A percentile compares a stretch with the other conserved stretches of the same genome.
Conservation (phyloP, 2,797 vertebrate genomes). For the Urosaurus nigricauda region DNA sequence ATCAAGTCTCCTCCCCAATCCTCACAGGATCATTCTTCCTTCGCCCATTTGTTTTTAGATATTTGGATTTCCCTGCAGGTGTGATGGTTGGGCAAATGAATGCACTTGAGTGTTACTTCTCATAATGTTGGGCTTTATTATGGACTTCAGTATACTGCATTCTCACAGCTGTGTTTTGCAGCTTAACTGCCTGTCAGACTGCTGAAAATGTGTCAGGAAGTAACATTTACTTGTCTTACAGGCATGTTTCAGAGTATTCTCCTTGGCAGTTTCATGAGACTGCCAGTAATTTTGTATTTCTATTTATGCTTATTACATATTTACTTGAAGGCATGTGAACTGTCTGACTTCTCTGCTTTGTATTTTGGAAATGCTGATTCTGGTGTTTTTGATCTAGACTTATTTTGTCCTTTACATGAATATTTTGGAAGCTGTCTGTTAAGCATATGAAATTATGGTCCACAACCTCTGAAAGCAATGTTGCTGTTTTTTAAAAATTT, state of each 20-base stretch:
- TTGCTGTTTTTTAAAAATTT: constrained; percentile 6
- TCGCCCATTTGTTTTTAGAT: not conserved
- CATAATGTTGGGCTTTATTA: not conserved
- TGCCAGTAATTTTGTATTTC: constrained; percentile 37
- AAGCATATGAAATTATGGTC: not conserved
- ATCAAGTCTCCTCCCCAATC: not conserved
- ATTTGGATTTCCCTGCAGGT: not conserved
- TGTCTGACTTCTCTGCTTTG: constrained; percentile 56
- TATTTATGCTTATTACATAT: constrained; percentile 38
- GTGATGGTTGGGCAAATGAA: not conserved
- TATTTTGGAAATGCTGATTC: constrained; percentile 62
- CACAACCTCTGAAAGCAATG: constrained; percentile 23
- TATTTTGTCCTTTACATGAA: constrained; percentile 57
- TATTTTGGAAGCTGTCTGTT: constrained; percentile 36
- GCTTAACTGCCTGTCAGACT: constrained; percentile 5
- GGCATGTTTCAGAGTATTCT: constrained; percentile 42
- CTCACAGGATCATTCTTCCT: not conserved
- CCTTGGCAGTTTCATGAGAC: constrained; percentile 41
- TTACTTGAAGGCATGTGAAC: constrained; percentile 60
- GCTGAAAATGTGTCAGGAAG: constrained; percentile 48
- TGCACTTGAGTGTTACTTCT: not conserved
- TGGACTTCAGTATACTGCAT: not conserved
- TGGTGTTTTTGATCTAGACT: constrained; percentile 56
- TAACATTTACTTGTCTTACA: constrained; percentile 36
- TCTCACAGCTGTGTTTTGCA: constrained; percentile 44